Percentiles rank a stretch among this genome's conserved stretches.
These are phyloP conservation scores for Sturmia bella DNA, from an alignment of 2,888 invertebrate species.

Conservation along the genomic window DNA sequence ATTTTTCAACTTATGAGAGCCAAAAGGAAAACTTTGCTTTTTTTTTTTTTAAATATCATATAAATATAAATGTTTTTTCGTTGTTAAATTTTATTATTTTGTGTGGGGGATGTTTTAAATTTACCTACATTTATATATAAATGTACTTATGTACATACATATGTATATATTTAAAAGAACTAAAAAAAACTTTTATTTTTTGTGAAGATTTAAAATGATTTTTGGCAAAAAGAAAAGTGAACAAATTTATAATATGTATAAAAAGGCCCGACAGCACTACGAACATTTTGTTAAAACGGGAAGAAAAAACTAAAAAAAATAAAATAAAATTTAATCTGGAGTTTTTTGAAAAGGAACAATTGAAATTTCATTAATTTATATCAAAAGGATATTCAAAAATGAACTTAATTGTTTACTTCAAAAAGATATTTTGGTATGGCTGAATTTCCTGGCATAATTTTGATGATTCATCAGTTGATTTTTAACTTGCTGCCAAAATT, in stretches of 20 bases:
- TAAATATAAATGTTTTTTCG: constrained; percentile 34
- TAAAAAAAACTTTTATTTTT: constrained; percentile 3
- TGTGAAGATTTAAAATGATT: background rate
- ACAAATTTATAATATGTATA: background rate
- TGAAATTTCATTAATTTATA: too few relatives aligned
- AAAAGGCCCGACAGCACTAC: too few relatives aligned
- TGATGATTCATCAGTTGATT: background rate
- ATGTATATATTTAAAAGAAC: constrained; percentile 52
- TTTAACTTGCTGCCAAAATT: constrained; percentile 59
- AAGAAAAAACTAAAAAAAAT: too few relatives aligned
- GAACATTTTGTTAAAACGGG: too few relatives aligned
- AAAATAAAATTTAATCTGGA: too few relatives aligned
- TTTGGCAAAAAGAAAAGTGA: constrained; percentile 1
- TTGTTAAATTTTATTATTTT: constrained; percentile 52
- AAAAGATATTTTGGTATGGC: too few relatives aligned
- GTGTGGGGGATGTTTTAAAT: constrained; percentile 64
- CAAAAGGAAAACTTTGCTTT: constrained; percentile 31
- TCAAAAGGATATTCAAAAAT: too few relatives aligned
- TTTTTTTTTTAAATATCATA: constrained; percentile 35
- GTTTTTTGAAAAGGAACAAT: too few relatives aligned
- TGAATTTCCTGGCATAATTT: too few relatives aligned
- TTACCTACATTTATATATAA: constrained; percentile 67
- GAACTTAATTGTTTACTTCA: too few relatives aligned
- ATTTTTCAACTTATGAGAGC: constrained; percentile 22
- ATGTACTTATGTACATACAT: too few relatives aligned